Percentiles rank a stretch among this genome's conserved stretches.
These are phyloP conservation scores for Epizoanthus ramosus DNA, from an alignment of 92 coral and sea anemone species.

Conservation along the genomic window DNA sequence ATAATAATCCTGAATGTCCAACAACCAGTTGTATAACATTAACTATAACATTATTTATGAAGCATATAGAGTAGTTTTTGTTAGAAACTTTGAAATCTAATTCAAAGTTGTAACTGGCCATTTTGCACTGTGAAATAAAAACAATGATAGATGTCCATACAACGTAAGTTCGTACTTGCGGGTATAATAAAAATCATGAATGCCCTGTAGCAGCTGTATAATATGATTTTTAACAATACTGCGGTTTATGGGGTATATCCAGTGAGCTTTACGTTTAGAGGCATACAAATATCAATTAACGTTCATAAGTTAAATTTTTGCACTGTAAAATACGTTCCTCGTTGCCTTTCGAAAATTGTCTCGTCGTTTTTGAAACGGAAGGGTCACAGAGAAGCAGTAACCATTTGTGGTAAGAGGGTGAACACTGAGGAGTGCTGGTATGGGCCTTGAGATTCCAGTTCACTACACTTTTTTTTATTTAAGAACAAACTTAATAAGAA, in stretches of 20 bases:
- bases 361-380: too few species aligned
- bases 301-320: conserved; percentile 19
- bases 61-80: conserved; percentile 31
- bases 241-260: conserved; percentile 17
- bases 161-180: conserved; percentile 17
- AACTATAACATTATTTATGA: conserved; percentile 22
- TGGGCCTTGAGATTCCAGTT: too few species aligned
- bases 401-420: too few species aligned
- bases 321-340: conserved; percentile 13
- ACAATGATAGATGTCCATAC: too few species aligned
- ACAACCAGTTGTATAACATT: conserved; percentile 20
- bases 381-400: too few species aligned
- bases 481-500: too few species aligned
- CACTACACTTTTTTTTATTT: too few species aligned
- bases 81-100: conserved; percentile 29
- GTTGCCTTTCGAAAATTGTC: too few species aligned
- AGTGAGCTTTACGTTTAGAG: too few species aligned
- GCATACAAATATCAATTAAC: too few species aligned
- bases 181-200: conserved; percentile 20
- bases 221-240: conserved; percentile 10
- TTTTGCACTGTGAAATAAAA: too few species aligned
- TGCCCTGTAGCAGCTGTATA: conserved; percentile 6
- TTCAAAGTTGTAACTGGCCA: conserved; percentile 33
- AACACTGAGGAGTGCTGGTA: too few species aligned
- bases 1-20: neutral